Conservation (phyloP, 2,888 invertebrate genomes). For the Carpatolechia fugitivella region DNA sequence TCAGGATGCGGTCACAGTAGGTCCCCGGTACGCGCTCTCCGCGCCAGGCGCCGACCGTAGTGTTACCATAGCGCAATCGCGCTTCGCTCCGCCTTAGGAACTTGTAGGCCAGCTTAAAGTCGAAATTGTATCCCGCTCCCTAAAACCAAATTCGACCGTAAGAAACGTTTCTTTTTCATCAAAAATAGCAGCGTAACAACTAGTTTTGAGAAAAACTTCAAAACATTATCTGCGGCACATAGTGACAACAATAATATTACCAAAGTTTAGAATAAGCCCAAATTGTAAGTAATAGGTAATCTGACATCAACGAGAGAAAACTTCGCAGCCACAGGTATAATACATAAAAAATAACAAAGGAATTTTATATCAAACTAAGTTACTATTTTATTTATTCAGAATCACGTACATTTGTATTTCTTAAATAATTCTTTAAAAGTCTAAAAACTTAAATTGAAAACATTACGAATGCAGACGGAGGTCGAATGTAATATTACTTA, state of each 20-base stretch:
- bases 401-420: background rate
- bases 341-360: too few species aligned
- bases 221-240: too few species aligned
- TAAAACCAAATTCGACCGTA: slow-evolving; percentile 55
- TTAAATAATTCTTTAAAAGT: too few species aligned
- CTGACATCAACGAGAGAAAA: too few species aligned
- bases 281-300: too few species aligned
- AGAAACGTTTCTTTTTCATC: too few species aligned
- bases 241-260: too few species aligned
- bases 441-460: background rate
- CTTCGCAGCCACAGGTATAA: too few species aligned
- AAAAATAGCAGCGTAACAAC: background rate
- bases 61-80: slow-evolving; percentile 87
- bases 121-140: slow-evolving; percentile 89
- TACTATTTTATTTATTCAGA: background rate
- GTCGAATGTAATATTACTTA: too few species aligned
- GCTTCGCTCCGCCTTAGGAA: slow-evolving; percentile 88
- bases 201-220: background rate
- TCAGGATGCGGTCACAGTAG: slow-evolving; percentile 89
- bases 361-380: too few species aligned
- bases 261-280: too few species aligned
- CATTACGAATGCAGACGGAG: too few species aligned
- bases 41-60: slow-evolving; percentile 85
- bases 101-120: slow-evolving; percentile 91
- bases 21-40: slow-evolving; percentile 87